Base-by-base conservation (phyloP, 2,113 vertebrate genomes). In the Vulpes lagopus region DNA sequence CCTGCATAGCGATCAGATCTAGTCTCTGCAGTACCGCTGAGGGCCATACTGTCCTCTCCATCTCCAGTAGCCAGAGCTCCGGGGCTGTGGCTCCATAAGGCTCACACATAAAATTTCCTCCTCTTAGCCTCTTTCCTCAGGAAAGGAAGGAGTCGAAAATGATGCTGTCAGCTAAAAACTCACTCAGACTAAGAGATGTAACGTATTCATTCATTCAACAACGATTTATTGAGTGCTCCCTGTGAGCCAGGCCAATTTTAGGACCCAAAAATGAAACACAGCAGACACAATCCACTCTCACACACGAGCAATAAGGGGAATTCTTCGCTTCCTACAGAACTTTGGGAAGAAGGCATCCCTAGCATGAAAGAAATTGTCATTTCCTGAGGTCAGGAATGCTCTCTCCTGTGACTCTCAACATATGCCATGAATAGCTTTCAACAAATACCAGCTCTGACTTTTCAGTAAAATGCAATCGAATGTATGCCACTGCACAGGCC, bases 341-440 rank as follows among this genome's bases (percentile, higher is more conserved):
- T 78, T 73, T 35, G 19, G 14, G 0, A 27, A 38, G 64, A 78
- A 92, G 55, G 35, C 78, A 79, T 60, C 89, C 5, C 38, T 83
- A 55, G 81, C 32, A 49, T 69, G 65, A 89, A 95, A 93, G 91
- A 81, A 74, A 8, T 35, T 53, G 22, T 71, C 78, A 20, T 93
- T 78, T 74, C 88, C 67, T 91, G 23, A 43, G 91, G 71, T 71
- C 30, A 11, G 23, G 23, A 81, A 51, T 15, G 20, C 35, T 30
- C 30, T 69, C 88, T 93, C 17, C 38, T 20, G 12, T 30, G 38
- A 49, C 64, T 89, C 5, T 35, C 17, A 53, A 22, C 73, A 87
- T 82, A 92, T 80, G 25, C 92, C 17, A 5, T 96, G 94, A 98
- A 95, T 89, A 51, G 94, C 96, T 90, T 92, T 98, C 97, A 98